Evolutionary conservation across 2,797 vertebrate species (phyloP).

Genomic region (Neomorphus geoffroyi): DNA sequence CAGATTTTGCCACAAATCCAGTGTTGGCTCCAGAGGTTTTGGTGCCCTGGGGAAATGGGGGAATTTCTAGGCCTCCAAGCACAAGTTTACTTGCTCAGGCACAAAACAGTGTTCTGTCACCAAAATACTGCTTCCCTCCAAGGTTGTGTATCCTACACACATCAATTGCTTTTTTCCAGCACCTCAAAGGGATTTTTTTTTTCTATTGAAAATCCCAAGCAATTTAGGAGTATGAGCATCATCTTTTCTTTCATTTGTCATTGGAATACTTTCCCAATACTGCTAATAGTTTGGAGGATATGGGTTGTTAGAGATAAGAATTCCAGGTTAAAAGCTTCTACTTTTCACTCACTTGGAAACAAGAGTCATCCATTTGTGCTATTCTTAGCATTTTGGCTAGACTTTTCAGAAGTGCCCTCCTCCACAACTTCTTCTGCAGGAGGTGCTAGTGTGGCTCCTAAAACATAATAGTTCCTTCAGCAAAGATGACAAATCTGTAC

Average conservation of each 20-base stretch:
- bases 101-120: constrained; percentile 11
- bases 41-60: neutral
- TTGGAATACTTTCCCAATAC: neutral
- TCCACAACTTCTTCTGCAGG: neutral
- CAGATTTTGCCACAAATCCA: constrained; percentile 12
- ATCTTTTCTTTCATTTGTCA: neutral
- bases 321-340: neutral
- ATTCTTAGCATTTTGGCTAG: neutral
- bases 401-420: neutral
- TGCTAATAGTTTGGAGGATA: neutral
- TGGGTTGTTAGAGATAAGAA: neutral
- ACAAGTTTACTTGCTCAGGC: constrained; percentile 7
- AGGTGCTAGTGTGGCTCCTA: neutral
- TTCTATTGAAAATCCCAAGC: neutral
- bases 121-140: neutral
- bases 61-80: constrained; percentile 22
- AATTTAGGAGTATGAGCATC: neutral
- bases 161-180: neutral
- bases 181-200: neutral
- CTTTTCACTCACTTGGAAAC: neutral
- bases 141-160: neutral
- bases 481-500: neutral
- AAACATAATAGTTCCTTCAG: neutral
- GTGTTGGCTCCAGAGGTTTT: neutral
- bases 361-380: neutral